Percentiles rank a stretch among this genome's conserved stretches.
These are phyloP conservation scores for Rhimphoctona megacephalus DNA, from an alignment of 2,888 invertebrate species.

Conservation along the genomic window DNA sequence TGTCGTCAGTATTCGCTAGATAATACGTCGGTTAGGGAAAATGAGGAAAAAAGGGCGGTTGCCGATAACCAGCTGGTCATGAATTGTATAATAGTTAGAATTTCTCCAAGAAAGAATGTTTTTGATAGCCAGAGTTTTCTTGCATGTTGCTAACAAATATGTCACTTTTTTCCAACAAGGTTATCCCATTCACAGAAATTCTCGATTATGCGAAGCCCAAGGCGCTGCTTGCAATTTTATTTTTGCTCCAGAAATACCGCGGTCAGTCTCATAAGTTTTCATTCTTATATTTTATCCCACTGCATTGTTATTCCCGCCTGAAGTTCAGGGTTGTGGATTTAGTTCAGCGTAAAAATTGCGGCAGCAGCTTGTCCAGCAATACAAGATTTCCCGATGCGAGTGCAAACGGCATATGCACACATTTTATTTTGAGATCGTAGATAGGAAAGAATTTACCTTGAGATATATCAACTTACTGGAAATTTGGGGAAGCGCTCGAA, in stretches of 20 bases:
- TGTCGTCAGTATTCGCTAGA: slow-evolving; percentile 34
- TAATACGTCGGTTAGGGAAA: not conserved
- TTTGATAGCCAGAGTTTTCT: slow-evolving; percentile 21
- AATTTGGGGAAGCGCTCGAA: not conserved
- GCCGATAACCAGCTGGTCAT: not conserved
- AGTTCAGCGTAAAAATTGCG: slow-evolving; percentile 23
- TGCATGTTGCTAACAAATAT: slow-evolving; percentile 30
- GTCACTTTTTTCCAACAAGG: slow-evolving; percentile 40
- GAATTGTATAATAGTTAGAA: slow-evolving; percentile 27
- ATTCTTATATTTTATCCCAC: slow-evolving; percentile 9
- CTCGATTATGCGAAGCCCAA: slow-evolving; percentile 18
- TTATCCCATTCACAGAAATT: slow-evolving; percentile 42
- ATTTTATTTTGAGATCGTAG: not conserved
- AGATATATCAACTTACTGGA: not conserved
- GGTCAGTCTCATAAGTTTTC: not conserved
- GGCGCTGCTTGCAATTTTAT: slow-evolving; percentile 2
- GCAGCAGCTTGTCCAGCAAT: slow-evolving; percentile 25
- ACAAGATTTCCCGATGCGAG: slow-evolving; percentile 12
- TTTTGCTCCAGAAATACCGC: not conserved
- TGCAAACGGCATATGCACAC: slow-evolving; percentile 4
- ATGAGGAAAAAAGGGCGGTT: not conserved
- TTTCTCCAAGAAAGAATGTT: slow-evolving; percentile 33
- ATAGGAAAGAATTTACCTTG: too few species aligned
- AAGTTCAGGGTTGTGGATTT: not conserved
- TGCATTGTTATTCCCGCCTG: not conserved